Evolutionary conservation across 23 tunicate genomes (phyloP), one percentile per base, ranked within the genome.

Genomic region (Diplosoma virens): DNA sequence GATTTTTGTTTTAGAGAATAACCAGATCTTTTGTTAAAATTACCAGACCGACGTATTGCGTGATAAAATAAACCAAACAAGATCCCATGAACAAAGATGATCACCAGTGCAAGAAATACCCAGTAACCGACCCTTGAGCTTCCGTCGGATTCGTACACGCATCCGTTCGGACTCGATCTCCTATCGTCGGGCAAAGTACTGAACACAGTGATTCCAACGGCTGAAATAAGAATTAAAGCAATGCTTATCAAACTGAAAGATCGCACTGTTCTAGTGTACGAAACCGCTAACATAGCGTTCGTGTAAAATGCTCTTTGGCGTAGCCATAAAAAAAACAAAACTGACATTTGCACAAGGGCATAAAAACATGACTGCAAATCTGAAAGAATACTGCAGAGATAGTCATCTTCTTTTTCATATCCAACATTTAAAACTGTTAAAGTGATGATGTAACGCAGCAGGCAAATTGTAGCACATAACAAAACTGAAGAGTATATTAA

Each of bases 241-340:
- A 84, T 66, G 21, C 89, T 83, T 2, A 67, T 66, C 3, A 60
- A 70, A 32, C 89, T 78, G 67, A 84, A 47, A 16, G 28, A 55
- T 23, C 27, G 27, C 2, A 84, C 70, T 17, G 14, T 1, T 54
- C 48, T 77, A 0, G 59, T 83, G 54, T 72, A 70, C 1, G 46
- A 41, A 24, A 53, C 59, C 32, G 67, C 66, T 59, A 84, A 55
- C 67, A 71, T 83, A 52, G 72, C 75, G 37, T 84, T 84, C 36
- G 75, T 63, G 78, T 84, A 84, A 41, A 84, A 59, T 26, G 71
- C 53, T 17, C 77, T 66, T 37, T 84, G 89, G 14, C 89, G 83
- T 2, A 84, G 41, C 89, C 89, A 84, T 14, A 77, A 37, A 58
- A 84, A 84, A 9, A 84, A 11, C 28, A 77, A 78, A 2, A 84